Evolutionary conservation across 2,888 invertebrate species (phyloP), one percentile per base, ranked within the genome.

Genomic region (Proisotoma minuta): DNA sequence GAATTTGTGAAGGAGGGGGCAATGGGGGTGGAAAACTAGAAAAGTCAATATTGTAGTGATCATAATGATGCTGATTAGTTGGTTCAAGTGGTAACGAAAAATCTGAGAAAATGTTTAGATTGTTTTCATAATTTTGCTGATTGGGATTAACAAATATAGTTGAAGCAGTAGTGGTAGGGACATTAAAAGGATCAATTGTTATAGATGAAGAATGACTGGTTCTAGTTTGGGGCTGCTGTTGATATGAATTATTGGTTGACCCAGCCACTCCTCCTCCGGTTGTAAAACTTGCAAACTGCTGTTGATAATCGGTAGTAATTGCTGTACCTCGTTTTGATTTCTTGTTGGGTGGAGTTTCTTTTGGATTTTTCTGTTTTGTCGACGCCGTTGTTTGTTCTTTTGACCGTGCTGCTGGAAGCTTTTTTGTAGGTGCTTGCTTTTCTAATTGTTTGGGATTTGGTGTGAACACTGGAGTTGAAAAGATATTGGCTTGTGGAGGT

Each of bases 21-120:
- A n/a, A n/a, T n/a, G n/a, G n/a, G n/a, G n/a, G n/a, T n/a, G n/a
- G n/a, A n/a, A n/a, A 43, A 43, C 20, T 43, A 34, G 8, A 10
- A 43, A 43, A 43, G 18, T 43, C 43, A 15, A 43, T 43, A n/a
- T 20, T 43, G 18, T 43, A 43, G 20, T 43, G 43, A 20, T 43
- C 43, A n/a, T 43, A 43, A 43, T n/a, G n/a, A n/a, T 43, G 43
- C 43, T 15, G 43, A 43, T 43, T 43, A n/a, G 18, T n/a, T n/a
- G n/a, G 20, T 15, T 43, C 43, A 34, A 34, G 8, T n/a, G 43
- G 43, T 12, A 43, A 20, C 20, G 43, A n/a, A 43, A 43, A 43
- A 5, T 43, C 43, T 5, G 43, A 4, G 18, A 43, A 43, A 4
- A 43, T 43, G 43, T 43, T 43, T n/a, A 43, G 43, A 43, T 43